Conservation (phyloP, 2,113 vertebrate genomes). For the Dipodomys spectabilis region DNA sequence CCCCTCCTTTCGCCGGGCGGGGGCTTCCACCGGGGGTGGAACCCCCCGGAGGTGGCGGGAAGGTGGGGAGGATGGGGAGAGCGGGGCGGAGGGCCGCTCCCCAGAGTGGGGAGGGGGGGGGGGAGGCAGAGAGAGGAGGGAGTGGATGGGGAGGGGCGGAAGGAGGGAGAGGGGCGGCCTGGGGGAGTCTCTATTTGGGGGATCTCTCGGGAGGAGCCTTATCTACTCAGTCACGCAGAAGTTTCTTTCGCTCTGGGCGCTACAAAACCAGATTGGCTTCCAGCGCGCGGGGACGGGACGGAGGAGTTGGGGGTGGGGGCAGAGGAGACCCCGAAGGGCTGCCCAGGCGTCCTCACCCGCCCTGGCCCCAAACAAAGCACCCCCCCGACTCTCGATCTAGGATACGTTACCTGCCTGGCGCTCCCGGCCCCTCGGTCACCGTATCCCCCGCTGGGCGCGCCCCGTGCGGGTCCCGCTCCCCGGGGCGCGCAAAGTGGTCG, state of each 20-base stretch:
- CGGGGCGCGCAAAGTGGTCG: constrained; percentile 28
- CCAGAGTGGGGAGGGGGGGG: accelerated
- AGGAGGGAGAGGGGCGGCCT: background rate
- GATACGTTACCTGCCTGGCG: constrained; percentile 79
- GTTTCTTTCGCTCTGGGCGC: constrained; percentile 70
- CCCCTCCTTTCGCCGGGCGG: constrained; percentile 37
- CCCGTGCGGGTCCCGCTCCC: constrained; percentile 63
- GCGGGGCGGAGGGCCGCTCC: background rate
- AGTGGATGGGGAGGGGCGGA: background rate
- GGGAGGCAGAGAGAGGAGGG: background rate
- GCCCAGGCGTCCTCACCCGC: background rate
- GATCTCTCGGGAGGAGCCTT: constrained; percentile 52
- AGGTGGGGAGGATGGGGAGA: background rate
- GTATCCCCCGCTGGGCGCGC: constrained; percentile 63
- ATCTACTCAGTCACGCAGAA: constrained; percentile 23
- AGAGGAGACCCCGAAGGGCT: background rate
- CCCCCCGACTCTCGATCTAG: background rate
- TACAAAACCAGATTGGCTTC: background rate
- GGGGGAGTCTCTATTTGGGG: background rate
- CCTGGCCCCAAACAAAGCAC: background rate
- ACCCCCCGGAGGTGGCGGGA: background rate
- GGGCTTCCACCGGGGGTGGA: background rate
- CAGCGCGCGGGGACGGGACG: background rate
- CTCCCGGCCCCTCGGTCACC: constrained; percentile 66
- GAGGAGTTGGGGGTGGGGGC: background rate